A percentile compares a stretch with the other conserved stretches of the same genome.
phyloP scores from a whole-genome alignment of 2,113 vertebrate genomes.

The Neolamprologus hecqui region DNA sequence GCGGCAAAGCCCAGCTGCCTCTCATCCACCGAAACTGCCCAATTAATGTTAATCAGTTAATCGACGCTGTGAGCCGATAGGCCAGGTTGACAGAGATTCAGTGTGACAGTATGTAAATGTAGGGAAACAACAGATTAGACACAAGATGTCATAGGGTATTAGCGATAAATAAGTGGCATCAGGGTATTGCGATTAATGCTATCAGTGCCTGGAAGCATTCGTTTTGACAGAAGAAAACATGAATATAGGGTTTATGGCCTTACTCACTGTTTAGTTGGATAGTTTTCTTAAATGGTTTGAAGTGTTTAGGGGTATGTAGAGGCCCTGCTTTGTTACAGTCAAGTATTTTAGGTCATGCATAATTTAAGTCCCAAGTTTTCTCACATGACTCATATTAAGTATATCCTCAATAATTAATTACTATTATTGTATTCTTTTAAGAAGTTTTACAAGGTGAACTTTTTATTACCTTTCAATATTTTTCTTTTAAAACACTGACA shows the following conservation, averaged over 20 bases:
- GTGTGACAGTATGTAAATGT: slow-evolving; percentile 29
- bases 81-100: slow-evolving; percentile 11
- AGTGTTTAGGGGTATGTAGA: background rate
- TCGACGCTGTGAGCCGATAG: background rate
- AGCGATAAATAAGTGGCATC: background rate
- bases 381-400: background rate
- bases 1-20: slow-evolving; percentile 17
- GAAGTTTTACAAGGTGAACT: background rate
- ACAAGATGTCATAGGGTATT: slow-evolving; percentile 9
- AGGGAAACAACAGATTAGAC: slow-evolving; percentile 34
- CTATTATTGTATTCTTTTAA: background rate
- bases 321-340: background rate
- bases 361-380: background rate
- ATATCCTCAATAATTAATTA: background rate
- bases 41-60: slow-evolving; percentile 39
- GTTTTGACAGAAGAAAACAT: background rate
- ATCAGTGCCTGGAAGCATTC: background rate
- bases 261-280: background rate
- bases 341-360: background rate
- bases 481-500: background rate
- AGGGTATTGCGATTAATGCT: background rate
- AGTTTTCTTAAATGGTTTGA: background rate
- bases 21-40: background rate
- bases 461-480: background rate
- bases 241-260: background rate